phyloP scores from a whole-genome alignment of 2,797 vertebrate genomes.

The Silurus aristotelis region DNA sequence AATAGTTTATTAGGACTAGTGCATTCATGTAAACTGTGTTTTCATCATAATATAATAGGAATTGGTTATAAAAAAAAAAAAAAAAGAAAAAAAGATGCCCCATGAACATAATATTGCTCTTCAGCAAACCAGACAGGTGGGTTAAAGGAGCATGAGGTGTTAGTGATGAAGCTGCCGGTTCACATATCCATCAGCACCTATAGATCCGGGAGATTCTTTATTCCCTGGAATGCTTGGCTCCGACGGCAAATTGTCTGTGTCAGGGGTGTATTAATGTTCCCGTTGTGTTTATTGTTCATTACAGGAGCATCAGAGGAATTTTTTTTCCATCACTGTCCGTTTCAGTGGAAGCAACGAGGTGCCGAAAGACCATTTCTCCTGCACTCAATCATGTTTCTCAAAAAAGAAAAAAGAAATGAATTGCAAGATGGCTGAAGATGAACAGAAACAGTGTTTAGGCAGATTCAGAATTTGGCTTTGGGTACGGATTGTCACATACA shows the following conservation, averaged over 20 bases:
- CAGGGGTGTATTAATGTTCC: slow-evolving; percentile 67
- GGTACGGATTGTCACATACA: neutral
- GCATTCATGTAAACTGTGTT: neutral
- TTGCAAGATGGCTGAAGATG: neutral
- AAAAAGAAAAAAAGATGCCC: neutral
- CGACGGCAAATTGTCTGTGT: slow-evolving; percentile 63
- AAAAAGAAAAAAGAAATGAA: neutral
- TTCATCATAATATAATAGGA: neutral
- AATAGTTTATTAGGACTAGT: neutral
- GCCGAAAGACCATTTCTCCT: neutral
- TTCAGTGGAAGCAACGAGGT: neutral
- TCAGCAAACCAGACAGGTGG: slow-evolving; percentile 7
- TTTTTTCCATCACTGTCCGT: neutral
- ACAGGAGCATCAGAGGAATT: slow-evolving; percentile 47
- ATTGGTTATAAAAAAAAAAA: neutral
- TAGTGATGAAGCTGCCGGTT: slow-evolving; percentile 62
- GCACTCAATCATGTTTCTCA: neutral
- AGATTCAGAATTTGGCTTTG: neutral
- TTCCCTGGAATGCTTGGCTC: slow-evolving; percentile 61
- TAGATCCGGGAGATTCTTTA: slow-evolving; percentile 49
- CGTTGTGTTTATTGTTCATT: slow-evolving; percentile 68
- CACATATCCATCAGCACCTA: slow-evolving; percentile 68
- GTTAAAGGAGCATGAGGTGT: slow-evolving; percentile 56
- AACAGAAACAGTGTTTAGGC: neutral
- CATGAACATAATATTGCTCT: neutral